Conservation (phyloP, 2,888 invertebrate species). For the Autographa gamma region DNA sequence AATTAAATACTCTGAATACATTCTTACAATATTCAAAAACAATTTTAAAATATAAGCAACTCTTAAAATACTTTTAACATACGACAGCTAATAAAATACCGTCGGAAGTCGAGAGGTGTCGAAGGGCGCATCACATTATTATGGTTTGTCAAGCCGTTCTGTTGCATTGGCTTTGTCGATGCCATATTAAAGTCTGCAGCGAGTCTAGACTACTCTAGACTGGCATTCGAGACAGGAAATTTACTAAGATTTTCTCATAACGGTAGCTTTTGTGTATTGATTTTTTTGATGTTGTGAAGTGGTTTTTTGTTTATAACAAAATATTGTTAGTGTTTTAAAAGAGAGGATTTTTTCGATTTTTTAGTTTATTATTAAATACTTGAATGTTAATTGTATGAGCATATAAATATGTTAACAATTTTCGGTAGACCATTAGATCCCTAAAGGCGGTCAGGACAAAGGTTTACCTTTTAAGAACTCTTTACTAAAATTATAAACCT, state of each 20-base stretch:
- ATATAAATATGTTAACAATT: too few species aligned
- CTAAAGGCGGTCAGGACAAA: too few species aligned
- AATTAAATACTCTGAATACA: too few species aligned
- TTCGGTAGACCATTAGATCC: too few species aligned
- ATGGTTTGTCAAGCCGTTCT: slow-evolving; percentile 64
- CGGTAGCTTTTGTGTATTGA: slow-evolving; percentile 23
- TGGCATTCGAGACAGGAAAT: slow-evolving; percentile 59
- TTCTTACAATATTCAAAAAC: too few species aligned
- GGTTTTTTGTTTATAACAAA: slow-evolving; percentile 11
- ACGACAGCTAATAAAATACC: slow-evolving; percentile 24
- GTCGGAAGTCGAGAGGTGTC: slow-evolving; percentile 22
- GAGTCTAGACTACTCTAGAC: slow-evolving; percentile 80
- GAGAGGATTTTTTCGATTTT: too few species aligned
- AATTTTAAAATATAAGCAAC: too few species aligned
- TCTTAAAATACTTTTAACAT: slow-evolving; percentile 18
- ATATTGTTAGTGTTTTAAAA: too few species aligned
- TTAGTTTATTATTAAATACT: too few species aligned
- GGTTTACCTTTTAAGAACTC: too few species aligned
- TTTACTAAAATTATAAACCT: too few species aligned
- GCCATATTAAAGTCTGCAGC: slow-evolving; percentile 71
- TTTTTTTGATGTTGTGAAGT: slow-evolving; percentile 26
- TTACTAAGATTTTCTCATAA: slow-evolving; percentile 41
- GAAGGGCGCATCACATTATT: slow-evolving; percentile 55
- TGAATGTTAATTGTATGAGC: too few species aligned
- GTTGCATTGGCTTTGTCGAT: slow-evolving; percentile 55